Base-by-base conservation (phyloP, 2,888 invertebrate genomes). In the Apoda limacodes region DNA sequence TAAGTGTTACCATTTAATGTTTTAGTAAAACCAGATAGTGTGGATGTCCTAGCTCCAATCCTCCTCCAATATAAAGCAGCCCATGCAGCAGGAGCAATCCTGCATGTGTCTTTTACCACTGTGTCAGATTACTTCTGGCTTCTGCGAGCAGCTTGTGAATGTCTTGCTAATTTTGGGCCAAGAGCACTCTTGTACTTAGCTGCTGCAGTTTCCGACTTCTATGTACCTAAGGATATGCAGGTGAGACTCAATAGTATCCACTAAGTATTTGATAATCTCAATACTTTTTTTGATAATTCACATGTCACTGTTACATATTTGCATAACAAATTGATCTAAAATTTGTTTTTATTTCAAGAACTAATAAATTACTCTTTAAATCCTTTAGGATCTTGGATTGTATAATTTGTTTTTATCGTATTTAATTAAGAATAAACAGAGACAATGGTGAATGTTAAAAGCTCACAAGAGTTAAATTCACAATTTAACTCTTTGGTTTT, bases 171-270 rank as follows among this genome's bases (percentile, higher is more conserved):
- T 24, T 78, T 89, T 26, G 88, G 88, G 5, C 63, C 84, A 1
- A 78, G 83, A 15, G 93, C 92, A 0, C 64, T 97, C 48, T 71
- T 99, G n/a, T 99, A 95, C 66, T 83, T 99, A 31, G 98, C 98
- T 10, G 99, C 99, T 2, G 99, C 99, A 3, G 99, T 98, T 0
- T 97, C 98, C 0, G 99, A 99, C 80, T 99, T 99, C 82, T 98
- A 98, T 70, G 88, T 99, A 64, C 98, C 98, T 25, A 87, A 89
- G 45, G 88, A 90, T 60, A 84, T n/a, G n/a, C n/a, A n/a, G n/a
- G n/a, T n/a, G n/a, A n/a, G n/a, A n/a, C n/a, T n/a, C n/a, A n/a
- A n/a, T n/a, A n/a, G n/a, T n/a, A n/a, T n/a, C n/a, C n/a, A n/a
- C n/a, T n/a, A n/a, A n/a, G n/a, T n/a, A 9, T 6, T 5, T 10